Percentiles rank a stretch among this genome's conserved stretches.
phyloP scores from a whole-genome alignment of 2,113 vertebrate genomes.

The Meleagris gallopavo region DNA sequence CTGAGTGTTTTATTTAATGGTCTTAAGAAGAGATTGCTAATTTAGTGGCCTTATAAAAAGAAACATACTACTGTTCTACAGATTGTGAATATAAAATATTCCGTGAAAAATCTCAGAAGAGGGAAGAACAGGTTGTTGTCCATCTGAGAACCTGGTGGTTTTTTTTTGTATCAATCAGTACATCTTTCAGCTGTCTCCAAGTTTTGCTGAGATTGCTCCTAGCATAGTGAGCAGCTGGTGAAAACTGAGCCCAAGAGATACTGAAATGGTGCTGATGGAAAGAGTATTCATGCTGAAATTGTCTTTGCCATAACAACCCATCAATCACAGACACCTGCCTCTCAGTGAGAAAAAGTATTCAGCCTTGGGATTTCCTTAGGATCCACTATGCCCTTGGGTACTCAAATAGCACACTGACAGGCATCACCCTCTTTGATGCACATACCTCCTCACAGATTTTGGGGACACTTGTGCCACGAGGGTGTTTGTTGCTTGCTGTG shows the following conservation, averaged over 20 bases:
- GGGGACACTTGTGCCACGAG: neutral
- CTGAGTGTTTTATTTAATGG: neutral
- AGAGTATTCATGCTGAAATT: neutral
- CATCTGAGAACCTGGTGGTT: neutral
- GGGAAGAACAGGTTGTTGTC: neutral
- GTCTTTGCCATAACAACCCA: neutral
- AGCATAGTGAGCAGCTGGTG: conserved; percentile 34
- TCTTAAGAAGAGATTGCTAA: neutral
- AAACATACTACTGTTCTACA: neutral
- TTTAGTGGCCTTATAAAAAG: neutral
- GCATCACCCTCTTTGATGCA: neutral
- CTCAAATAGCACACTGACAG: conserved; percentile 20
- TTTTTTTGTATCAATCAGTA: neutral
- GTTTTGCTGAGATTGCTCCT: neutral
- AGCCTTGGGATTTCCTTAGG: conserved; percentile 53
- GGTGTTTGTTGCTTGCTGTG: neutral
- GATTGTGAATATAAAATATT: neutral
- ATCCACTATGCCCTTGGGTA: neutral
- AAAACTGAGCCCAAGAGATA: conserved; percentile 30
- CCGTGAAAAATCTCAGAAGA: neutral
- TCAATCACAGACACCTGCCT: conserved; percentile 59
- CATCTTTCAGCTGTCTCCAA: neutral
- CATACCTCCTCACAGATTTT: neutral
- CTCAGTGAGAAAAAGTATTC: neutral
- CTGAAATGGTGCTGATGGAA: conserved; percentile 36